Evolutionary conservation across 2,797 vertebrate genomes (phyloP).

Genomic region (Pampus argenteus): DNA sequence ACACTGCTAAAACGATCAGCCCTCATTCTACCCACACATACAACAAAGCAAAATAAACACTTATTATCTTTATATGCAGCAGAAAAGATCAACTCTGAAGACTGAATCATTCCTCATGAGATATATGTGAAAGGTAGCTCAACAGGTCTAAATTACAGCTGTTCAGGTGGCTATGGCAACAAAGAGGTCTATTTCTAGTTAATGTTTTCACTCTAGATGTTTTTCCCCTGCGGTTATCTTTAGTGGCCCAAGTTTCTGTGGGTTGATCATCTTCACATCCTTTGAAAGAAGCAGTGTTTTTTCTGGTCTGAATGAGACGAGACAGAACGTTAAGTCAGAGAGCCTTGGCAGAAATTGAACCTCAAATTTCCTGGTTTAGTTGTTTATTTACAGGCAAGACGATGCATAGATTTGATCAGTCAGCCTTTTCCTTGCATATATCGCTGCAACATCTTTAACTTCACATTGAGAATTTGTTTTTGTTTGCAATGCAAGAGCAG

Average conservation of each 20-base stretch:
- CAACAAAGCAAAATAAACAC: not conserved
- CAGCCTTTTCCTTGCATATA: slow-evolving; percentile 30
- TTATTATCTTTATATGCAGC: not conserved
- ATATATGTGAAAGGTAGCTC: slow-evolving; percentile 44
- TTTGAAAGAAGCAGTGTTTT: slow-evolving; percentile 40
- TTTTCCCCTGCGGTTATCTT: slow-evolving; percentile 71
- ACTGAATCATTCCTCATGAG: not conserved
- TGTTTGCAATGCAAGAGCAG: slow-evolving; percentile 18
- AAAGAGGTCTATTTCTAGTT: slow-evolving; percentile 72
- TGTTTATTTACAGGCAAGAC: slow-evolving; percentile 42
- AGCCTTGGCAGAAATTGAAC: slow-evolving; percentile 2
- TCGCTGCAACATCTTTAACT: slow-evolving; percentile 35
- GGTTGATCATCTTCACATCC: slow-evolving; percentile 68
- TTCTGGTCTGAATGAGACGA: slow-evolving; percentile 45
- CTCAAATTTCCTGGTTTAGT: slow-evolving; percentile 38
- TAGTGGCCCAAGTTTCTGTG: slow-evolving; percentile 65
- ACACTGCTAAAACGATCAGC: not conserved
- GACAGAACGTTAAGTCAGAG: slow-evolving; percentile 15
- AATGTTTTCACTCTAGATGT: slow-evolving; percentile 67
- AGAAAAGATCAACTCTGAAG: slow-evolving; percentile 6
- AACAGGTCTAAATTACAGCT: slow-evolving; percentile 56
- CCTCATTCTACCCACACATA: slow-evolving; percentile 1
- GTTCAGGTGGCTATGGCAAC: slow-evolving; percentile 77
- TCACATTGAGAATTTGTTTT: slow-evolving; percentile 18
- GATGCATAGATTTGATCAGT: slow-evolving; percentile 48